Conservation (phyloP, 2,797 vertebrate genomes). For the Epinephelus malabaricus region DNA sequence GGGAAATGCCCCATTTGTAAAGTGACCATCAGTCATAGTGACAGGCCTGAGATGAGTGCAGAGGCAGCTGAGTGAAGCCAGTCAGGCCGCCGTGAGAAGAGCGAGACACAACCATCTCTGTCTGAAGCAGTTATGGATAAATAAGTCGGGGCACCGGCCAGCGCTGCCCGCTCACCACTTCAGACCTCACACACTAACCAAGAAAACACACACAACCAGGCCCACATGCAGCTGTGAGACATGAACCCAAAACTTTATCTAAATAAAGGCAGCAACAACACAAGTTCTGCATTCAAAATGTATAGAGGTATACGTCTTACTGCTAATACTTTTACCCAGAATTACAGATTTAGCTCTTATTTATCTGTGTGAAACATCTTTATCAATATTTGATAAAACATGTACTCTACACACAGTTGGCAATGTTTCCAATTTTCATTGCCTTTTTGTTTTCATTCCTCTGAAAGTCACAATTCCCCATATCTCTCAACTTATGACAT, state of each 20-base stretch:
- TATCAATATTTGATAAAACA: too few species aligned
- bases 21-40: constrained; percentile 78
- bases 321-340: too few species aligned
- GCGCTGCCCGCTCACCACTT: constrained; percentile 72
- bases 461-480: too few species aligned
- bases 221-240: constrained; percentile 17
- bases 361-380: too few species aligned
- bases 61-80: constrained; percentile 55
- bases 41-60: constrained; percentile 66
- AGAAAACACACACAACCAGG: constrained; percentile 53
- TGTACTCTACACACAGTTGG: too few species aligned
- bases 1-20: constrained; percentile 74
- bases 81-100: constrained; percentile 53
- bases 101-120: constrained; percentile 74
- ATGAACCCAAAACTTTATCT: not conserved
- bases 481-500: too few species aligned
- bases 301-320: too few species aligned
- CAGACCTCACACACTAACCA: constrained; percentile 81
- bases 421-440: too few species aligned
- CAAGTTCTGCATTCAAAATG: not conserved
- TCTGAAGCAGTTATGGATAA: constrained; percentile 73
- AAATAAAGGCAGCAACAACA: not conserved
- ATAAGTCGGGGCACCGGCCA: constrained; percentile 64
- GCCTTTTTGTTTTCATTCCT: too few species aligned
- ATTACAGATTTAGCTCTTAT: too few species aligned